These are phyloP conservation scores for Ginglymostoma cirratum DNA, from an alignment of 2,113 vertebrate species.

Conservation along the genomic window DNA sequence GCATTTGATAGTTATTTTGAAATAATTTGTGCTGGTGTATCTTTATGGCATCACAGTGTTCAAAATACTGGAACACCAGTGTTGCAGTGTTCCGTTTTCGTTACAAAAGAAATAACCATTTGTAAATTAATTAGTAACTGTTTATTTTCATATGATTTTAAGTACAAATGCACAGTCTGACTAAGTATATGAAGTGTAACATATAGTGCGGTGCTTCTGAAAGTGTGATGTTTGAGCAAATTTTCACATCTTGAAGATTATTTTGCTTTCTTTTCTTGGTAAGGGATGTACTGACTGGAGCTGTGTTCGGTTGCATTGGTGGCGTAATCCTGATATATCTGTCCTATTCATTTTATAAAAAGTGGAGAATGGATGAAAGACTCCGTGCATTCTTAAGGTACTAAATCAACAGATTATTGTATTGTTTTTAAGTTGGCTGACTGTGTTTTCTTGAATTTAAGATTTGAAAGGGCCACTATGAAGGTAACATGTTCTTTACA, in stretches of 20 bases:
- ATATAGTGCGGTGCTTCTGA: background rate
- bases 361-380: slow-evolving; percentile 29
- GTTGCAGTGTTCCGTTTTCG: background rate
- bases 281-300: slow-evolving; percentile 33
- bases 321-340: slow-evolving; percentile 18
- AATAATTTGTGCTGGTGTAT: background rate
- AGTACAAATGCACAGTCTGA: background rate
- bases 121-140: background rate
- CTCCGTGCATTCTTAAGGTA: slow-evolving; percentile 27
- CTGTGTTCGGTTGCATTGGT: slow-evolving; percentile 33
- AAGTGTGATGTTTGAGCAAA: background rate
- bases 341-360: slow-evolving; percentile 34
- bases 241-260: background rate
- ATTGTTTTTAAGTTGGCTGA: background rate
- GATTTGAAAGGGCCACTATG: background rate
- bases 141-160: background rate
- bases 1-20: background rate
- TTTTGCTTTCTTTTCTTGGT: slow-evolving; percentile 10
- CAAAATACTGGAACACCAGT: background rate
- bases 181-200: background rate
- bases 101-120: background rate
- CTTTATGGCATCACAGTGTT: background rate
- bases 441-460: background rate
- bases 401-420: background rate
- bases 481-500: background rate